Base-by-base conservation (phyloP, 2,113 vertebrate species). In the Siniperca chuatsi region DNA sequence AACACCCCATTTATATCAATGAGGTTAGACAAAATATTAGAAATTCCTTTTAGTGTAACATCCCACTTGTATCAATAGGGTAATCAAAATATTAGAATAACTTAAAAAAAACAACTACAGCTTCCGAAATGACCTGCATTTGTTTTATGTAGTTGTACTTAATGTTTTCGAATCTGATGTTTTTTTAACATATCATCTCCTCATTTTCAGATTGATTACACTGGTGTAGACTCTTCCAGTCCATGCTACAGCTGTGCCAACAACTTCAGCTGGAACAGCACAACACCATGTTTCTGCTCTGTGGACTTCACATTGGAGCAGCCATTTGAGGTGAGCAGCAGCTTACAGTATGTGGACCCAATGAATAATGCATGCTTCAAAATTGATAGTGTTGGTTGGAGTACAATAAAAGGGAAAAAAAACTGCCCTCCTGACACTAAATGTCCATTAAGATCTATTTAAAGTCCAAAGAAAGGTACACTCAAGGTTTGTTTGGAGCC, bases 191-290 rank as follows among this genome's bases (percentile, higher is more conserved):
- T 21, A 54, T 20, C 0, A 0, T 0, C 13, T 72, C 15, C n/a
- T 75, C 8, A 2, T 82, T 88, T 95, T 12, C 85, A 99, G 98
- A 96, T 99, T 84, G 98, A 99, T 92, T 99, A 99, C 83, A 99
- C 98, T 0, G 98, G 98, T 91, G 96, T 92, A 44, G 96, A 98
- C 6, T 64, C 72, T 69, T 90, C 86, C 54, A 97, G 95, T 92
- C 96, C 97, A 0, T 99, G 98, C 83, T 94, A 96, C 92, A 96
- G 92, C 79, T 99, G 98, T 90, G 94, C 97, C 10, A 95, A 95
- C 69, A 96, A 95, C 86, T 95, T 94, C 84, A 95, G 82, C 87
- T 96, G 95, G 91, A 97, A 97, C 92, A 95, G 89, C 90, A 94
- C 94, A 1, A 83, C 87, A 1, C 84, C 96, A 6, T 99, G 98